Percentiles rank a stretch among this genome's conserved stretches.
These are phyloP conservation scores for Neoseiulus cucumeris DNA, from an alignment of 1,140 invertebrate genomes.

Conservation along the genomic window DNA sequence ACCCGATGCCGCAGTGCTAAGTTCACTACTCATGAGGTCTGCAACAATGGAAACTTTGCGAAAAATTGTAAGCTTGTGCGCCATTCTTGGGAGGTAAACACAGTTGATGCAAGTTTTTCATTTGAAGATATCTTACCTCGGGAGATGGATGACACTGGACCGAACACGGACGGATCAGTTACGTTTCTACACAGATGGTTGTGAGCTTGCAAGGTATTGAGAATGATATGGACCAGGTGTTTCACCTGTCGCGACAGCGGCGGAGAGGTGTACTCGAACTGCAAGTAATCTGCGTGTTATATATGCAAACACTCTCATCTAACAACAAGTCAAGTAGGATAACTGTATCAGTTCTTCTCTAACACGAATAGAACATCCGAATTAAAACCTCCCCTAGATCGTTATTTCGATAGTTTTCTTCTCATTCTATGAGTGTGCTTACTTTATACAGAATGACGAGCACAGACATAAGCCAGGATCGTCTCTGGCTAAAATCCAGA, in stretches of 20 bases:
- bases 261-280: slow-evolving; percentile 78
- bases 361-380: background rate
- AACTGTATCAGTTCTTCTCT: too few species aligned
- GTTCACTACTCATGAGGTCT: slow-evolving; percentile 2
- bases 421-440: slow-evolving; percentile 13
- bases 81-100: background rate
- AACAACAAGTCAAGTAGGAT: too few species aligned
- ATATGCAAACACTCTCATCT: too few species aligned
- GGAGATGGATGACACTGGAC: slow-evolving; percentile 41
- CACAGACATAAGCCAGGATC: slow-evolving; percentile 76
- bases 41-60: background rate
- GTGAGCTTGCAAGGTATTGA: slow-evolving; percentile 77
- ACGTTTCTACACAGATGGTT: slow-evolving; percentile 63
- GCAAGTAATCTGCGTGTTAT: slow-evolving; percentile 22
- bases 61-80: background rate
- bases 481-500: slow-evolving; percentile 56
- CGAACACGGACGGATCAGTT: slow-evolving; percentile 42
- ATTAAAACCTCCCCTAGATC: background rate
- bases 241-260: slow-evolving; percentile 55
- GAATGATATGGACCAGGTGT: slow-evolving; percentile 63
- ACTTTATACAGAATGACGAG: slow-evolving; percentile 94
- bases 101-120: too few species aligned
- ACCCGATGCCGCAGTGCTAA: background rate
- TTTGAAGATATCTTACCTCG: slow-evolving; percentile 35
- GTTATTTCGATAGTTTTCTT: background rate